Percentiles rank a stretch among this genome's conserved stretches.
Evolutionary conservation across 2,113 vertebrate species (phyloP).

Genomic region (Salminus brasiliensis): DNA sequence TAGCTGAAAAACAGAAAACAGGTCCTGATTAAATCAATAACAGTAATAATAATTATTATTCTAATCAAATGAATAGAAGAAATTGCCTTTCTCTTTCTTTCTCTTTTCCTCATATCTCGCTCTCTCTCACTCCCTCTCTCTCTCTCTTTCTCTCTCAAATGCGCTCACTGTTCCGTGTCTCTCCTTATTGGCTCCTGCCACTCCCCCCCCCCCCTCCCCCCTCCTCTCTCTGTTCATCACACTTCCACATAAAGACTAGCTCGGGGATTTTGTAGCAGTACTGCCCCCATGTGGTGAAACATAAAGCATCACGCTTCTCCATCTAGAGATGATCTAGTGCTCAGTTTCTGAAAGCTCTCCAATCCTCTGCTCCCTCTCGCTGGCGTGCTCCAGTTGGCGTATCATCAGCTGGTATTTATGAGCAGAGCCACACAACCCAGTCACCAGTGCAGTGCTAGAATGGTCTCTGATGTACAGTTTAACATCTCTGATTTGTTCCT

Average conservation of each 20-base stretch:
- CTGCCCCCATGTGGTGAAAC: slow-evolving; percentile 67
- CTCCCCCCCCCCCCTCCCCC: no score
- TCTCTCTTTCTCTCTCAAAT: neutral
- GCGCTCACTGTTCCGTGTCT: no score
- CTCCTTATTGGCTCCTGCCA: neutral
- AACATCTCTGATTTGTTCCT: neutral
- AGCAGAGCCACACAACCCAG: neutral
- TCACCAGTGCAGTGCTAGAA: neutral
- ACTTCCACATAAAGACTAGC: no score
- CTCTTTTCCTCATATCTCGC: no score
- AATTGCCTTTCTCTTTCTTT: no score
- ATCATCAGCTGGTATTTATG: slow-evolving; percentile 1
- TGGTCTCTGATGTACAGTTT: neutral
- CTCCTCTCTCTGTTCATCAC: neutral
- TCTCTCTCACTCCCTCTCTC: no score
- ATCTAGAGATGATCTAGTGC: neutral
- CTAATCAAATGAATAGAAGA: no score
- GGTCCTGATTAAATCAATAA: no score
- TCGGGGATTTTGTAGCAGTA: slow-evolving; percentile 38
- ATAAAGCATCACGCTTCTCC: slow-evolving; percentile 1
- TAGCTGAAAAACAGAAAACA: no score
- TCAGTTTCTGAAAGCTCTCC: neutral
- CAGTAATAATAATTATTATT: no score
- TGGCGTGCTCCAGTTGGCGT: neutral
- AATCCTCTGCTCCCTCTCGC: neutral